phyloP scores from a whole-genome alignment of 2,888 invertebrate genomes.

The Malacosoma neustria region DNA sequence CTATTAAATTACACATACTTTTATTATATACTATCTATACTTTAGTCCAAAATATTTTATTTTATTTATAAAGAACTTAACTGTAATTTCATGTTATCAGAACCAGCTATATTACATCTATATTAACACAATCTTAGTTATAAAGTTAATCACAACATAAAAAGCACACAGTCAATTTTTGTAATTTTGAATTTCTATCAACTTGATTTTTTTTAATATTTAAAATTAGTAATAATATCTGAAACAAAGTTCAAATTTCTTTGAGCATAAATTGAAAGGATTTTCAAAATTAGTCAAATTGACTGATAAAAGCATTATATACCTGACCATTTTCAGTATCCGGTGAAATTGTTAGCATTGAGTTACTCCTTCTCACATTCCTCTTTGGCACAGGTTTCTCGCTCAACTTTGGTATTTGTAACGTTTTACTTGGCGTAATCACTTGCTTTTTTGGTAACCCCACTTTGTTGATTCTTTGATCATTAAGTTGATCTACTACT shows the following conservation, averaged over 20 bases:
- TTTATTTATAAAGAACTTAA: no score
- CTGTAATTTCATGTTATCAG: no score
- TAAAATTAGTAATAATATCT: no score
- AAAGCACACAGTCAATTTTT: slow-evolving; percentile 32
- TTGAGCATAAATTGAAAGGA: no score
- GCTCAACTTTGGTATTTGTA: slow-evolving; percentile 67
- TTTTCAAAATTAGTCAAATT: no score
- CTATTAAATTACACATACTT: no score
- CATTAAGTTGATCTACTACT: slow-evolving; percentile 54
- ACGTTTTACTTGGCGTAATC: slow-evolving; percentile 58
- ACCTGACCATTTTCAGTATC: slow-evolving; percentile 58
- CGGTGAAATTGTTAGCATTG: slow-evolving; percentile 47
- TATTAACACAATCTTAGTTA: neutral
- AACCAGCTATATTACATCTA: neutral
- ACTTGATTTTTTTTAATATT: no score
- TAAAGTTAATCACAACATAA: slow-evolving; percentile 9
- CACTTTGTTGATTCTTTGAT: slow-evolving; percentile 51
- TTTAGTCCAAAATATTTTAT: no score
- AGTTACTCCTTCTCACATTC: slow-evolving; percentile 57
- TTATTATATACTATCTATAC: no score
- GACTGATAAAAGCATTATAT: slow-evolving; percentile 55
- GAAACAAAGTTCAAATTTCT: no score
- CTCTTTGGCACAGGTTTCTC: slow-evolving; percentile 69
- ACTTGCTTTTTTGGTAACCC: slow-evolving; percentile 58
- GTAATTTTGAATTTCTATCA: no score